Base-by-base conservation (phyloP, 2,888 invertebrate species). In the Eupeodes luniger region DNA sequence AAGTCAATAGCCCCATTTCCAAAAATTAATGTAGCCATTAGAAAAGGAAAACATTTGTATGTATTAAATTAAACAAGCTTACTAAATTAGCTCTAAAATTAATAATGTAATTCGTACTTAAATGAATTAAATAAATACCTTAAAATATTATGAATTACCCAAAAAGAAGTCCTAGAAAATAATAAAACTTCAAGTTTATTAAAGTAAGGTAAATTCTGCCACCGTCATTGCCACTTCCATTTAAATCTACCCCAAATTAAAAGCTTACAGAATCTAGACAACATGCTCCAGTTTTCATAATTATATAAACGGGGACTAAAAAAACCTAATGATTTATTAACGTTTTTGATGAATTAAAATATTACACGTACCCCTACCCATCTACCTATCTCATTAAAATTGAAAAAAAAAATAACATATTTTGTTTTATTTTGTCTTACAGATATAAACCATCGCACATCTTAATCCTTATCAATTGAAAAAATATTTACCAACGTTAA, bases 401-500 rank as follows among this genome's bases (percentile, higher is more conserved):
- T 12, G 16, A 55, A 69, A 61, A 36, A 36, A 0, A 19, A 19
- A 19, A 61, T 6, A 27, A n/a, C 6, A 36, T 16, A 0, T 14
- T 70, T 61, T 55, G 47, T 64, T 81, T 70, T 62, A 51, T 70
- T 61, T 84, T 4, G 12, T 69, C 55, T 80, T 78, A 11, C 79
- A 87, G 83, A 49, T 67, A 77, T 64, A 19, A 40, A 19, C 12
- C n/a, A 16, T 64, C 64, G 14, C 67, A 61, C 67, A n/a, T 40
- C 16, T 51, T 59, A 53, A 66, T 76, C 62, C 78, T 81, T 87
- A 87, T 84, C 81, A 84, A 67, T 74, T 49, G 40, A 40, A 66
- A 19, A 64, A 81, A 84, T 84, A 81, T 81, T 88, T 77, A 72
- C 87, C 79, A 76, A 84, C 34, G 6, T 57, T 7, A 27, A 9